Percentiles rank a stretch among this genome's conserved stretches.
Evolutionary conservation across 2,113 vertebrate species (phyloP).

Genomic region (Rhipidura dahli): DNA sequence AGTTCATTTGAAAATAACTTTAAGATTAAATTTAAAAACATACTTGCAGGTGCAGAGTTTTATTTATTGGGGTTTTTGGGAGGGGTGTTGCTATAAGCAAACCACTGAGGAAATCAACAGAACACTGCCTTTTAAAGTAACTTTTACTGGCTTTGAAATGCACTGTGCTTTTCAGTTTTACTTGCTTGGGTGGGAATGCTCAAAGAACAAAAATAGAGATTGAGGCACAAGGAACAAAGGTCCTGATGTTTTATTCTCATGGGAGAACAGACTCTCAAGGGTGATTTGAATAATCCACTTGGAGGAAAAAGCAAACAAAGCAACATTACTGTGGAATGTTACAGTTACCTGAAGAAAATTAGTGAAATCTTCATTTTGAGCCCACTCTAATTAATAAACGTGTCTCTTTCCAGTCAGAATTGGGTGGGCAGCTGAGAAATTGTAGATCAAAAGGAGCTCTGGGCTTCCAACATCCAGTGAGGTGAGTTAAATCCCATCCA

Average conservation of each 20-base stretch:
- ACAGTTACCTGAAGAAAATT: neutral
- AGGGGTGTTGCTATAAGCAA: neutral
- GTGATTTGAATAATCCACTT: neutral
- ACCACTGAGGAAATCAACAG: neutral
- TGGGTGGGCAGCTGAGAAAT: neutral
- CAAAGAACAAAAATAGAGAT: neutral
- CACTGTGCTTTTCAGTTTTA: neutral
- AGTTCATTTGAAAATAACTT: neutral
- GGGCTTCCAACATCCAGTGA: conserved; percentile 82
- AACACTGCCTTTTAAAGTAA: neutral
- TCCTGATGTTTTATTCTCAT: neutral
- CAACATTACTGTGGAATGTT: neutral
- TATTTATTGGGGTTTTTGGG: neutral
- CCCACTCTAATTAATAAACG: neutral
- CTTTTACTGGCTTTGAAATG: neutral
- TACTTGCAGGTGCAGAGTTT: neutral
- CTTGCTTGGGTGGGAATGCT: neutral
- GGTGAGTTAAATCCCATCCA: conserved; percentile 54
- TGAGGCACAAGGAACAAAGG: neutral
- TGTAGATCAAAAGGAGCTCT: conserved; percentile 61
- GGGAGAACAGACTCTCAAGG: neutral
- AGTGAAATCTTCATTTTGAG: neutral
- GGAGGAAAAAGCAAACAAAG: neutral
- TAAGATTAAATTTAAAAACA: neutral
- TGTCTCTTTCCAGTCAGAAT: conserved; percentile 54